Percentiles rank a stretch among this genome's conserved stretches.
phyloP scores from a whole-genome alignment of 2,113 vertebrate genomes.

The Tyto alba region DNA sequence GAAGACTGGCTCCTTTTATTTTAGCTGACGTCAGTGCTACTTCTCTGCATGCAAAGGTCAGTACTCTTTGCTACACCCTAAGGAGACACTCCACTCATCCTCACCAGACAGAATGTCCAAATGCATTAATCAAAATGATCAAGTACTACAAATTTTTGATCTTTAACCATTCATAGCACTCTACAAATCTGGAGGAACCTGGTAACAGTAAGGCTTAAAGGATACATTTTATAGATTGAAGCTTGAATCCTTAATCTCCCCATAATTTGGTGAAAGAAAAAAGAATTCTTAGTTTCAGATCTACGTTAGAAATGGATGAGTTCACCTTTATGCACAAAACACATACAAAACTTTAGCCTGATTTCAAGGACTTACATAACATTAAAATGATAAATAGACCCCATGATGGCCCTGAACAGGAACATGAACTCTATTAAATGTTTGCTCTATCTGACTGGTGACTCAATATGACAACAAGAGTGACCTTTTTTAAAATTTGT shows the following conservation, averaged over 20 bases:
- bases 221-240: neutral
- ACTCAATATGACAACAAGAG: neutral
- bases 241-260: neutral
- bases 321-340: neutral
- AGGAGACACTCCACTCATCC: neutral
- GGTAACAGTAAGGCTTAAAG: neutral
- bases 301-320: neutral
- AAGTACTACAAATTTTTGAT: neutral
- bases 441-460: neutral
- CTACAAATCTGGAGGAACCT: neutral
- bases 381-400: neutral
- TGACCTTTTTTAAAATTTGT: neutral
- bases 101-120: neutral
- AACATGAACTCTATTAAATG: neutral
- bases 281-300: neutral
- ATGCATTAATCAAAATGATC: conserved; percentile 15
- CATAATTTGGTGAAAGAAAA: neutral
- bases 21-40: neutral
- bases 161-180: neutral
- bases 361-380: neutral
- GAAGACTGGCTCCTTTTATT: neutral
- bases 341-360: neutral
- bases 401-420: neutral
- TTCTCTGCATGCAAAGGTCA: conserved; percentile 28
- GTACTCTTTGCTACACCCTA: neutral